Percentiles rank a stretch among this genome's conserved stretches.
phyloP scores from a whole-genome alignment of 2,888 invertebrate genomes.

The Phytoseiulus persimilis region DNA sequence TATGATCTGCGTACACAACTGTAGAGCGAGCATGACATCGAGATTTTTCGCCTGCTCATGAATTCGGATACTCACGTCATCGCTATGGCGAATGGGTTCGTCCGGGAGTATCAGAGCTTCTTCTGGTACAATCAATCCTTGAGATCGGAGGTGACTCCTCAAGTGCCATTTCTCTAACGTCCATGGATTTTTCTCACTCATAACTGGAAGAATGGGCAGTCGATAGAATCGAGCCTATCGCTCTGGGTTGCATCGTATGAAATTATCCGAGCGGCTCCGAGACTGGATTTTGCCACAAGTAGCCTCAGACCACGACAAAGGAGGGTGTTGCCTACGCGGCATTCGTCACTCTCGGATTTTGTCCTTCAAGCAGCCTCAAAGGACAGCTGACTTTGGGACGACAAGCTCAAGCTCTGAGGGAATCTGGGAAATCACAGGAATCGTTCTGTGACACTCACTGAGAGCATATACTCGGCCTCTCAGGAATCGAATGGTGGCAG shows the following conservation, averaged over 20 bases:
- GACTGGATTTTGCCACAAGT: no score
- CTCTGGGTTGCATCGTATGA: no score
- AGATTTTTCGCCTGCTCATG: no score
- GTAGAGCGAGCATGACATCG: background rate
- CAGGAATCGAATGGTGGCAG: background rate
- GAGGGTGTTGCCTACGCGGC: no score
- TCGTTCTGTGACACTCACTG: background rate
- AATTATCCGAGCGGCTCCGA: no score
- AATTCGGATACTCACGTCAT: background rate
- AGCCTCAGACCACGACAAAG: no score
- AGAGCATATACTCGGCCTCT: background rate
- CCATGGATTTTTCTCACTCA: constrained; percentile 15
- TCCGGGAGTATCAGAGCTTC: background rate
- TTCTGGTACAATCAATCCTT: background rate
- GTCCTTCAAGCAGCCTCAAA: no score
- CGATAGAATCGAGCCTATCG: background rate
- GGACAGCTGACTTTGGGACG: no score
- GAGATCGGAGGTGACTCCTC: background rate
- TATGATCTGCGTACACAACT: no score
- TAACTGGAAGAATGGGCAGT: background rate
- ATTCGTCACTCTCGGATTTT: no score
- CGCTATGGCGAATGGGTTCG: background rate
- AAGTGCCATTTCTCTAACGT: constrained; percentile 7
- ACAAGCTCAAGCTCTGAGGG: background rate
- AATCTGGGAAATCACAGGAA: no score